phyloP scores from a whole-genome alignment of 2,797 vertebrate species.

The Pangasius djambal region DNA sequence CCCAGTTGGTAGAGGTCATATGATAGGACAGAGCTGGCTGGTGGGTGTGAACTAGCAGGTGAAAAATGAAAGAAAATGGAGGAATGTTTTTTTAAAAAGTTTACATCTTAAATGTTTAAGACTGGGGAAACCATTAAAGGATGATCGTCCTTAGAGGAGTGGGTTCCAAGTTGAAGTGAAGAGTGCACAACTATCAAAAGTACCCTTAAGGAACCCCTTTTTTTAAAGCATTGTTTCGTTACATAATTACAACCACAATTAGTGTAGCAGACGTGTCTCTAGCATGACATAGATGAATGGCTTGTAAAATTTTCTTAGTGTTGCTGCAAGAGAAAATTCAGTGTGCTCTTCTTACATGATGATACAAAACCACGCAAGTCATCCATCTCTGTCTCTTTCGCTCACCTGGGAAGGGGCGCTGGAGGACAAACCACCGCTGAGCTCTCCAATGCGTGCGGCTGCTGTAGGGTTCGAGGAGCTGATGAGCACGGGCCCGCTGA shows the following conservation, averaged over 20 bases:
- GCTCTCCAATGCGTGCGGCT: conserved; percentile 92
- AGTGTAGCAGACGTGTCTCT: not conserved
- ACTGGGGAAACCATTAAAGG: not conserved
- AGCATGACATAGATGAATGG: not conserved
- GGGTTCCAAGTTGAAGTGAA: not conserved
- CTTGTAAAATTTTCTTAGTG: too few relatives aligned
- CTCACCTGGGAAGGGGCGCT: conserved; percentile 97
- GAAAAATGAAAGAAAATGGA: not conserved
- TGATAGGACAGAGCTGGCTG: not conserved
- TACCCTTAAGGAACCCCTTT: too few relatives aligned
- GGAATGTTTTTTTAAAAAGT: too few relatives aligned
- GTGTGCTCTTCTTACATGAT: not conserved
- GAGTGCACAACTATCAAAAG: not conserved
- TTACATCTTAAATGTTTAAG: not conserved
- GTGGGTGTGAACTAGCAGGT: not conserved
- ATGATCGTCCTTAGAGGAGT: not conserved
- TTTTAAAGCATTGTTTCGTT: too few relatives aligned
- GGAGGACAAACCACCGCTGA: conserved; percentile 93
- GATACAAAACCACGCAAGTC: not conserved
- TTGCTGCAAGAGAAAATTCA: too few relatives aligned
- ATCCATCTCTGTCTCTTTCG: not conserved
- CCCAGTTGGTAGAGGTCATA: not conserved
- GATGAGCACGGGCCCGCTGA: conserved; percentile 98
- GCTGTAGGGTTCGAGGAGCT: conserved; percentile 98
- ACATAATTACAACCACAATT: not conserved